Base-by-base conservation (phyloP, 2,888 invertebrate species). In the Litoditis marina region DNA sequence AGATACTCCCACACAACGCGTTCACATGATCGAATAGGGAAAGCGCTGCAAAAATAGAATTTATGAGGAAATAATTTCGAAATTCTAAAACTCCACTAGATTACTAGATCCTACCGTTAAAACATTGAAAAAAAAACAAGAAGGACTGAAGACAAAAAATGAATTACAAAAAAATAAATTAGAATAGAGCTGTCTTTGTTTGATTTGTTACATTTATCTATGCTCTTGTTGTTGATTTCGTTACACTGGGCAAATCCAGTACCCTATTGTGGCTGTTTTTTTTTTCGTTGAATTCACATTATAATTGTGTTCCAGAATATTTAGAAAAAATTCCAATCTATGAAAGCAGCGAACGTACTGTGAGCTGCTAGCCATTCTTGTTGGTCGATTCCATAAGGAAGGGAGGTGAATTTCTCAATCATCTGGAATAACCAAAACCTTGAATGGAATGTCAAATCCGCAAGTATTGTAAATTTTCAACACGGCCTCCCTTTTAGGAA, bases 351-450 rank as follows among this genome's bases (percentile, higher is more conserved):
- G 58, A 51, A 56, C 90, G 88, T 86, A 94, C 93, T 94, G 86
- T 98, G 95, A 75, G 94, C 94, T 77, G 96, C 96, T 83, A 98
- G 89, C 96, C 98, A 98, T 88, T 98, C 98, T 86, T 95, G 94
- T 87, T 92, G 91, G 86, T 95, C 95, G 85, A 98, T 89, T 74
- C 94, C 94, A 78, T 90, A 89, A 80, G 96, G 96, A 85, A 95
- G 88, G 86, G 92, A 91, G 77, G 95, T 93, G 84, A 96, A 88
- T 86, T 92, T 89, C 85, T 90, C 89, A 87, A 96, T 89, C 88
- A 76, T 79, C 74, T 76, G 66, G 32, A 71, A 65, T 44, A 16
- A 30, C 39, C 7, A 5, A 27, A 19, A 49, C 36, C 42, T 16
- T 25, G 11, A 27, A 51, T 27, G 11, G 28, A 51, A 27, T n/a